Evolutionary conservation across 2,797 vertebrate species (phyloP).

Genomic region (Rhynchonycteris naso): DNA sequence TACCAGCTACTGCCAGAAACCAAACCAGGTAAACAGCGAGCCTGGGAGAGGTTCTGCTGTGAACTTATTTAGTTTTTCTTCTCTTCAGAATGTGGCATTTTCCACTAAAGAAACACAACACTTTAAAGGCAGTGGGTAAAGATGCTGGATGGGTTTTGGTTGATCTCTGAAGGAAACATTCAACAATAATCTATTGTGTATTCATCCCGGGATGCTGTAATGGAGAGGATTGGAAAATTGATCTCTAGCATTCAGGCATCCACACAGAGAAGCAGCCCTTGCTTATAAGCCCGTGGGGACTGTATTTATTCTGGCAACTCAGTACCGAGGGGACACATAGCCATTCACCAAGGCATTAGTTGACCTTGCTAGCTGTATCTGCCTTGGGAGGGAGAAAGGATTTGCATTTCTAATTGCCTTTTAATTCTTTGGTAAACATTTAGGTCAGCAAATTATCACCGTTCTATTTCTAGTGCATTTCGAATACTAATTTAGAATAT

Average conservation of each 20-base stretch:
- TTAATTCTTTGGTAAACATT: slow-evolving; percentile 61
- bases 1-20: no score
- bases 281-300: not conserved
- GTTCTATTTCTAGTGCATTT: slow-evolving; percentile 3
- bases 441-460: slow-evolving; percentile 43
- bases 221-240: not conserved
- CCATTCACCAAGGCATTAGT: not conserved
- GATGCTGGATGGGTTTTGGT: not conserved
- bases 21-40: not conserved
- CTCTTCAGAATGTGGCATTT: slow-evolving; percentile 3
- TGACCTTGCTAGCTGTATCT: slow-evolving; percentile 60
- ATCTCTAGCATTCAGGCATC: not conserved
- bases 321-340: not conserved
- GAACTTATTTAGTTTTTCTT: not conserved
- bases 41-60: not conserved
- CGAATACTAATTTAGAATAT: slow-evolving; percentile 36
- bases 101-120: not conserved
- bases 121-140: not conserved
- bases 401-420: slow-evolving; percentile 62
- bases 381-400: slow-evolving; percentile 27
- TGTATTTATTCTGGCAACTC: not conserved
- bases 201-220: not conserved
- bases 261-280: not conserved
- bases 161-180: slow-evolving; percentile 24
- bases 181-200: not conserved